Percentiles rank a stretch among this genome's conserved stretches.
phyloP scores from a whole-genome alignment of 2,888 invertebrate species.

The Apeira syringaria region DNA sequence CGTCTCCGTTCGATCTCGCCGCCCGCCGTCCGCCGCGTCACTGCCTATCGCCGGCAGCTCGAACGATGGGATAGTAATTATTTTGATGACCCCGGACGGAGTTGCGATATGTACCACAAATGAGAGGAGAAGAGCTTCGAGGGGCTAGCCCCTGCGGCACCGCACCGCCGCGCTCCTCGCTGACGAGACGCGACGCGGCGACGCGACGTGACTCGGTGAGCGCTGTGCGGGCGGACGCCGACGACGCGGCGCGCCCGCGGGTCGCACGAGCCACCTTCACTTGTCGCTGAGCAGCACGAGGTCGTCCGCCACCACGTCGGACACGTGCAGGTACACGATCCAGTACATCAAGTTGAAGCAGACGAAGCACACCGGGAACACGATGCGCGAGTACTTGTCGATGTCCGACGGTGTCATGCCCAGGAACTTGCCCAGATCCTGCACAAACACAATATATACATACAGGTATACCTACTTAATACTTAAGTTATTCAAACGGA shows the following conservation, averaged over 20 bases:
- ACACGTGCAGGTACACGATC: conserved; percentile 97
- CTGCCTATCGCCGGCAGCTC: too few relatives aligned
- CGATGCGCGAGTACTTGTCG: conserved; percentile 98
- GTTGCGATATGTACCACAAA: conserved; percentile 3
- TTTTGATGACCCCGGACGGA: conserved; percentile 3
- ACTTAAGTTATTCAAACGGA: too few relatives aligned
- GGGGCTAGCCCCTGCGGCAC: too few relatives aligned
- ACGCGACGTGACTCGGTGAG: neutral
- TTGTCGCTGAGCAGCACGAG: conserved; percentile 88
- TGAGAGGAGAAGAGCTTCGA: neutral
- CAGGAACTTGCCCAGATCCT: conserved; percentile 93
- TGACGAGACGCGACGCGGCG: neutral
- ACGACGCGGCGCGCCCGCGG: neutral
- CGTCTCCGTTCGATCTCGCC: neutral
- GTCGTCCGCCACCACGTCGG: conserved; percentile 95
- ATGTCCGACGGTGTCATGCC: conserved; percentile 97
- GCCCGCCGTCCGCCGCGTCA: neutral
- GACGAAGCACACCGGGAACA: conserved; percentile 98
- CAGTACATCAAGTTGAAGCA: conserved; percentile 99
- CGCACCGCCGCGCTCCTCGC: too few relatives aligned
- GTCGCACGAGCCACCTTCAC: conserved; percentile 19
- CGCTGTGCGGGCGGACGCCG: neutral
- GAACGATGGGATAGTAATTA: too few relatives aligned
- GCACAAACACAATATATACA: conserved; percentile 23
- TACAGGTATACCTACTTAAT: too few relatives aligned